Conservation (phyloP, 2,888 invertebrate genomes). For the Brenthis ino region DNA sequence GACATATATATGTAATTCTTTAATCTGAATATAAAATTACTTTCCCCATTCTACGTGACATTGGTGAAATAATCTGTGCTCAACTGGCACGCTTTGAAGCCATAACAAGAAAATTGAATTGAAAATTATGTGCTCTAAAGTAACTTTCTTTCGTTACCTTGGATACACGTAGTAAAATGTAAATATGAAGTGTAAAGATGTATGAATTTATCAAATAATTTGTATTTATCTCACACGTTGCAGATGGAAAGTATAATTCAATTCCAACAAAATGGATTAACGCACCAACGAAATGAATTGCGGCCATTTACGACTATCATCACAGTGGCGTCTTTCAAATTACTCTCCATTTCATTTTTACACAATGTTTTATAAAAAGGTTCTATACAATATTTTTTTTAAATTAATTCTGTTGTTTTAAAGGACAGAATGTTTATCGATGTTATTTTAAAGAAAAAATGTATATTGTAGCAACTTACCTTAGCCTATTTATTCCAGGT, state of each 20-base stretch:
- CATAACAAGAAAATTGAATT: no score
- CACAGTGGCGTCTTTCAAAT: background rate
- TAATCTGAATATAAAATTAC: no score
- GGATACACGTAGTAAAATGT: background rate
- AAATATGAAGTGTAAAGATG: background rate
- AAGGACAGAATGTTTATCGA: no score
- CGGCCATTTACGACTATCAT: slow-evolving; percentile 36
- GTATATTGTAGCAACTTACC: background rate
- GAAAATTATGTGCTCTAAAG: no score
- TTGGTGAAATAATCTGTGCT: no score
- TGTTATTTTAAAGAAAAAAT: no score
- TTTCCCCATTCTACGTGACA: no score
- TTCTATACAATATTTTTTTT: background rate
- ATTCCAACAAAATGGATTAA: slow-evolving; percentile 39
- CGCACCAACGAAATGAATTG: slow-evolving; percentile 41
- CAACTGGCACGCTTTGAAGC: no score
- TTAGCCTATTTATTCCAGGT: no score
- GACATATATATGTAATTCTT: no score
- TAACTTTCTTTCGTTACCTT: no score
- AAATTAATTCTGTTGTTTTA: background rate
- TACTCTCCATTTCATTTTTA: background rate
- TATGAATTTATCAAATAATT: slow-evolving; percentile 1
- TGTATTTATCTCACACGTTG: slow-evolving; percentile 23
- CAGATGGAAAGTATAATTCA: slow-evolving; percentile 35
- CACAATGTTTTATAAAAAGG: no score